Percentiles rank a stretch among this genome's conserved stretches.
These are phyloP conservation scores for Epirrhoe tristata DNA, from an alignment of 2,888 invertebrate species.

Conservation along the genomic window DNA sequence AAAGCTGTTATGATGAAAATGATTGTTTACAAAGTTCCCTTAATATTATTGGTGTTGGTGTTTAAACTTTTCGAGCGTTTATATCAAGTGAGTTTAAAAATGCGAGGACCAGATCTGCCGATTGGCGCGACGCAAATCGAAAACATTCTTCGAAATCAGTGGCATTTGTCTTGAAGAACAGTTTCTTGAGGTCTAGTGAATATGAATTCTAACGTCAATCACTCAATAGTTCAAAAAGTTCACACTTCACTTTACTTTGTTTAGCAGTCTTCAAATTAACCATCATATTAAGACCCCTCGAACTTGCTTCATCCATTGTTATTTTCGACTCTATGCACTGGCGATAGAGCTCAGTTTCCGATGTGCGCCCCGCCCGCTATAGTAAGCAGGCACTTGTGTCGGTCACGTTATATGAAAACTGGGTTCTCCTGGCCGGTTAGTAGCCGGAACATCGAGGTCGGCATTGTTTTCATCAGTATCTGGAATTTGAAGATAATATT, in stretches of 20 bases:
- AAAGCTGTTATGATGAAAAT: slow-evolving; percentile 17
- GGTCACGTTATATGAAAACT: slow-evolving; percentile 94
- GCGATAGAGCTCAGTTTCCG: slow-evolving; percentile 27
- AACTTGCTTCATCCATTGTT: not conserved
- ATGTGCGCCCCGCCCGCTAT: slow-evolving; percentile 38
- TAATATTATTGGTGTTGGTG: slow-evolving; percentile 6
- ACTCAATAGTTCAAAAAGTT: slow-evolving; percentile 9
- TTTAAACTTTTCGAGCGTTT: slow-evolving; percentile 6
- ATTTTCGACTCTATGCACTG: slow-evolving; percentile 7
- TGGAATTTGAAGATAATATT: slow-evolving; percentile 65
- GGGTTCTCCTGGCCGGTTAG: slow-evolving; percentile 99
- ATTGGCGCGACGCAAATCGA: slow-evolving; percentile 15
- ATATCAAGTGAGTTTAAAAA: slow-evolving; percentile 25
- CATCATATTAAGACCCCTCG: slow-evolving; percentile 14
- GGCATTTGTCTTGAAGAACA: not conserved
- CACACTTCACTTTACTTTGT: slow-evolving; percentile 10
- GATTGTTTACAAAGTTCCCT: slow-evolving; percentile 12
- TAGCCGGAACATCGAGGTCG: slow-evolving; percentile 99
- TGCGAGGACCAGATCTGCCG: slow-evolving; percentile 17
- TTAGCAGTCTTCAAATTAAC: not conserved
- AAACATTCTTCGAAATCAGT: not conserved
- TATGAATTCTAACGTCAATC: slow-evolving; percentile 15
- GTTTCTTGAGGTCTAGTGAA: slow-evolving; percentile 24
- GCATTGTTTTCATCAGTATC: slow-evolving; percentile 99
- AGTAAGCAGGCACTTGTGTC: slow-evolving; percentile 86